A percentile compares a stretch with the other conserved stretches of the same genome.
Evolutionary conservation across 2,113 vertebrate genomes (phyloP).

Genomic region (Lontra canadensis): DNA sequence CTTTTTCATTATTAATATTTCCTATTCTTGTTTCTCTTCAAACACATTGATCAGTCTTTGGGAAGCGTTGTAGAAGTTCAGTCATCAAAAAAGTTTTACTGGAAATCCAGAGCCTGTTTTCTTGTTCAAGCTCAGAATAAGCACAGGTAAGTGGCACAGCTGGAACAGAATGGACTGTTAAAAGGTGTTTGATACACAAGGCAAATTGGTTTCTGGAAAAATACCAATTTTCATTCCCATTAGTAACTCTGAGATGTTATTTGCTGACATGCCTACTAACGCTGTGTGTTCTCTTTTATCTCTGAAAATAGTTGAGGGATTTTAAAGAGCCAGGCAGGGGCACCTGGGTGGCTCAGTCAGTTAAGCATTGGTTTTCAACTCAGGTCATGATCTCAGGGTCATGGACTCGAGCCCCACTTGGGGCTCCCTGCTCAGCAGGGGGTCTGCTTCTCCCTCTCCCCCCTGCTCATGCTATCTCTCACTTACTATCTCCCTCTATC

Average conservation of each 20-base stretch:
- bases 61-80: background rate
- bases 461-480: background rate
- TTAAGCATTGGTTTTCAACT: background rate
- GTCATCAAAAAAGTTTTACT: background rate
- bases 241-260: background rate
- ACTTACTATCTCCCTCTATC: background rate
- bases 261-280: background rate
- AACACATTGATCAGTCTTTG: background rate
- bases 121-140: background rate
- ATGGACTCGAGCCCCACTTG: too few relatives aligned
- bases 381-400: background rate
- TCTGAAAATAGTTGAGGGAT: background rate
- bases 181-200: background rate
- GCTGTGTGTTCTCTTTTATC: background rate
- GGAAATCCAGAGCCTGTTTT: background rate
- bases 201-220: background rate
- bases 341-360: background rate
- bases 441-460: background rate
- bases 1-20: background rate
- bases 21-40: background rate
- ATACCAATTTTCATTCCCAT: background rate
- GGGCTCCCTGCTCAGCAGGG: too few relatives aligned
- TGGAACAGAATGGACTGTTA: background rate
- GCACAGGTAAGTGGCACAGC: background rate
- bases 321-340: background rate